Evolutionary conservation across 2,113 vertebrate species (phyloP), one percentile per base, ranked within the genome.

Genomic region (Jacana jacana): DNA sequence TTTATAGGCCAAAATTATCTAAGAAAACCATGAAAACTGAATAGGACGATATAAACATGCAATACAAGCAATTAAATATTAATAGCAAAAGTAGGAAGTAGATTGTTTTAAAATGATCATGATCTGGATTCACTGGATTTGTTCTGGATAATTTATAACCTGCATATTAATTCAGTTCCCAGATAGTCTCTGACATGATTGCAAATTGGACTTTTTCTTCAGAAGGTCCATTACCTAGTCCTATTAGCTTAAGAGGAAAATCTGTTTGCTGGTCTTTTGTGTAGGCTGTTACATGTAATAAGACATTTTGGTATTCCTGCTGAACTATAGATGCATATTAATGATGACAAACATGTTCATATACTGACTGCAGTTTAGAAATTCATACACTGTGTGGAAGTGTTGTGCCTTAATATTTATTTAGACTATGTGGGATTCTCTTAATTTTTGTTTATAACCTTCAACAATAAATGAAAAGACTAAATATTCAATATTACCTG

Each of bases 141-240:
- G 8, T 89, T 94, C 73, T 93, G 81, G 90, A 42, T 88, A 94
- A 73, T 94, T 76, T 94, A 86, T 33, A 11, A 65, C 44, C 19
- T 88, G 33, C 52, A 70, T 86, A 97, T 88, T 73, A 93, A 95
- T 96, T 95, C 72, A 66, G 52, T 82, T 88, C 93, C 86, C 40
- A 88, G 55, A 86, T 66, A 85, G 81, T 91, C 70, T 92, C 91
- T 91, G 44, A 77, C 60, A 51, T 61, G 87, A 78, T 63, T 95
- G 22, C 85, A 94, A 75, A 88, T 82, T 89, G 49, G 75, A 86
- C 30, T 30, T 89, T 91, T 97, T 65, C 69, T 93, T n/a, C 58
- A 89, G 84, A 92, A 96, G 75, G 57, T 81, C 65, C 84, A 93
- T 94, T 75, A 81, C 49, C 25, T 93, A 84, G 37, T 78, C 75